Evolutionary conservation across 2,113 vertebrate species (phyloP).

Genomic region (Antechinus stuartii): DNA sequence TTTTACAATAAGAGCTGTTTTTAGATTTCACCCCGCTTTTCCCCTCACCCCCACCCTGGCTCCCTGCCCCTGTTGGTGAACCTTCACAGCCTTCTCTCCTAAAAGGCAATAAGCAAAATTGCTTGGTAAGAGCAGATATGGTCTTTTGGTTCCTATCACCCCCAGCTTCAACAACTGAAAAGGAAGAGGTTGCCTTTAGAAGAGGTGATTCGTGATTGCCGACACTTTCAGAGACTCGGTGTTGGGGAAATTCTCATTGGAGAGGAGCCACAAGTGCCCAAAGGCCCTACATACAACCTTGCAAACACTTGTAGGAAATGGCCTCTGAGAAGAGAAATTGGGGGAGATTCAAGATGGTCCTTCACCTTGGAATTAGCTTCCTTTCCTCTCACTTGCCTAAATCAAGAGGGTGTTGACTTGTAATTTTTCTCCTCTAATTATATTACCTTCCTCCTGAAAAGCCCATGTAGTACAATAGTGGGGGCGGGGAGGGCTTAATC

Average conservation of each 20-base stretch:
- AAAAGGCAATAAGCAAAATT: not conserved
- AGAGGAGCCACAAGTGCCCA: not conserved
- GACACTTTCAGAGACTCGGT: not conserved
- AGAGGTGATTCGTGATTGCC: not conserved
- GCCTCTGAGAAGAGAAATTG: not conserved
- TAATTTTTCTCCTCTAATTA: not conserved
- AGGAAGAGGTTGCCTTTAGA: not conserved
- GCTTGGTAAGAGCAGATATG: not conserved
- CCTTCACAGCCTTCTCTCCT: not conserved
- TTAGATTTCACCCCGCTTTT: not conserved
- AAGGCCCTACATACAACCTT: not conserved
- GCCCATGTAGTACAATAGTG: not conserved
- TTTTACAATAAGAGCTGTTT: not conserved
- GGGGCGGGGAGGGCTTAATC: not conserved
- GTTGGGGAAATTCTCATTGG: not conserved
- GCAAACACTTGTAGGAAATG: not conserved
- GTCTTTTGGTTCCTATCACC: not conserved
- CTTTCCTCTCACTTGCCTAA: constrained; percentile 3
- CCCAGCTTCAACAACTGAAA: not conserved
- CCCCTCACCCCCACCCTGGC: not conserved
- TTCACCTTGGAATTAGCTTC: not conserved
- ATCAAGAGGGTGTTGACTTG: not conserved
- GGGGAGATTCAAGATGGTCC: not conserved
- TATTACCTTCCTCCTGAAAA: not conserved
- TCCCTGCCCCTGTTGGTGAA: not conserved